Evolutionary conservation across 1,140 invertebrate genomes (phyloP).

Genomic region (Musca vetustissima): DNA sequence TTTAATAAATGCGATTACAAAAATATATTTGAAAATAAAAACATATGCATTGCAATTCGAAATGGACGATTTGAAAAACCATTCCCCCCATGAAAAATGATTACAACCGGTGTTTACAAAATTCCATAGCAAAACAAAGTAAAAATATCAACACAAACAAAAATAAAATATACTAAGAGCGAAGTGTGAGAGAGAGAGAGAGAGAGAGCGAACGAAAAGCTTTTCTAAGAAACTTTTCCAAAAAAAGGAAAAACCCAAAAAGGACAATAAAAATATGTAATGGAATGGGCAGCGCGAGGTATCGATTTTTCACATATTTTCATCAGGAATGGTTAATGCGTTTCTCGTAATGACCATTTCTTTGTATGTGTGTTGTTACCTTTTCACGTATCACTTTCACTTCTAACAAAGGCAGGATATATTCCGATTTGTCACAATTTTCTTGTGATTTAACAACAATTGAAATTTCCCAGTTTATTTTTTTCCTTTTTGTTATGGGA

Average conservation of each 20-base stretch:
- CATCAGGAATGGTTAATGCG: not conserved
- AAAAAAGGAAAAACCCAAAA: not conserved
- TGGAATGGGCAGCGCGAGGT: not conserved
- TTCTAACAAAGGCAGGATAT: not conserved
- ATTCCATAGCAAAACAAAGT: conserved; percentile 4
- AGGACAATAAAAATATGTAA: not conserved
- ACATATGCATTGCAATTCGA: too few relatives aligned
- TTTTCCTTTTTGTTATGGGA: not conserved
- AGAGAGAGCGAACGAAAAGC: not conserved
- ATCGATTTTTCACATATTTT: conserved; percentile 25
- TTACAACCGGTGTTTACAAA: conserved; percentile 6
- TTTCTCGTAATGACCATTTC: not conserved
- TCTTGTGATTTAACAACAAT: not conserved
- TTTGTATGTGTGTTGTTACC: not conserved
- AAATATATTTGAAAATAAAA: too few relatives aligned
- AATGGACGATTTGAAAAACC: too few relatives aligned
- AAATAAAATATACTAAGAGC: not conserved
- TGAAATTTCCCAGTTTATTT: not conserved
- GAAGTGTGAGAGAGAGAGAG: not conserved
- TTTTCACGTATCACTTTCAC: not conserved
- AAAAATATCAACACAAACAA: not conserved
- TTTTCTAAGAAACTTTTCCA: not conserved
- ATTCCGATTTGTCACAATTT: not conserved
- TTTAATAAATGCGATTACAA: too few relatives aligned
- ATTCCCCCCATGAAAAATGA: not conserved